Evolutionary conservation across 2,888 invertebrate genomes (phyloP).

Genomic region (Volucella inanis): DNA sequence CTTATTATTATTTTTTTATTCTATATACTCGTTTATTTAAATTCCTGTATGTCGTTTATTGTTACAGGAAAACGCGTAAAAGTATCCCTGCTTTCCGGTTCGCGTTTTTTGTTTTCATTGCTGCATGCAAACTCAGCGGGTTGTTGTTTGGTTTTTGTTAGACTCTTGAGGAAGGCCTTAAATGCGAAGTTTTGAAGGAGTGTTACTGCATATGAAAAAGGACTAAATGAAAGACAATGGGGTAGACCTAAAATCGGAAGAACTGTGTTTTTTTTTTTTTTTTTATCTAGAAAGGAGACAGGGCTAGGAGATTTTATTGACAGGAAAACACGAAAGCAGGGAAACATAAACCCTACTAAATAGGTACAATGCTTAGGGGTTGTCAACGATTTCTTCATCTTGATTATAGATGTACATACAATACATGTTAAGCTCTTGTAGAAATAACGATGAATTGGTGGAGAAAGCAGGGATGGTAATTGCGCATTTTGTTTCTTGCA

Average conservation of each 20-base stretch:
- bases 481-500: too few species aligned
- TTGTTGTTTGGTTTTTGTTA: constrained; percentile 30
- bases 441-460: too few species aligned
- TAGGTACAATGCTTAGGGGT: constrained; percentile 16
- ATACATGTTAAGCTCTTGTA: too few species aligned
- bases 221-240: constrained; percentile 53
- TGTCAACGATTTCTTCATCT: too few species aligned
- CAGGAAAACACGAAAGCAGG: neutral
- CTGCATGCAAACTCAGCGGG: neutral
- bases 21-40: constrained; percentile 30
- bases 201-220: constrained; percentile 54
- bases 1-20: constrained; percentile 18
- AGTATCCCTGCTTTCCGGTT: constrained; percentile 33
- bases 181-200: constrained; percentile 49
- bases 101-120: neutral
- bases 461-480: too few species aligned
- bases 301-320: constrained; percentile 10
- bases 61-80: constrained; percentile 51
- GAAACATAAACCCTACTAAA: constrained; percentile 31
- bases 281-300: neutral
- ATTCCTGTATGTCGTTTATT: constrained; percentile 55
- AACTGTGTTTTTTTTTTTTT: neutral
- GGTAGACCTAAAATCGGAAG: constrained; percentile 47
- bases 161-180: constrained; percentile 38
- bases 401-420: too few species aligned